Conservation (phyloP, 2,888 invertebrate genomes). For the Nomada flava region DNA sequence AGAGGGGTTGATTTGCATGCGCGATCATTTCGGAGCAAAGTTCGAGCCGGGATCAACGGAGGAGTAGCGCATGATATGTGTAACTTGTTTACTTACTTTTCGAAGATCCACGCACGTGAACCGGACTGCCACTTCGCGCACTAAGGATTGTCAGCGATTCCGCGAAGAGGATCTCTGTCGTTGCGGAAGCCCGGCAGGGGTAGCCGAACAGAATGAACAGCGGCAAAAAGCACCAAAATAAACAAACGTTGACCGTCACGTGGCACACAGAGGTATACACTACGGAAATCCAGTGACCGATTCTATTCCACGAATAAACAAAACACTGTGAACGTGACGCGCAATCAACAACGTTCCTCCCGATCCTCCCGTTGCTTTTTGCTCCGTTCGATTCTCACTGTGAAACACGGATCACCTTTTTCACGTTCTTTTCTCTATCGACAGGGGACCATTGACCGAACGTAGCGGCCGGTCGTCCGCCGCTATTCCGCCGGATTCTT, state of each 20-base stretch:
- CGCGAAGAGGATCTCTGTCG: neutral
- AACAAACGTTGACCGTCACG: conserved; percentile 58
- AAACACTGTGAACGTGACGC: conserved; percentile 37
- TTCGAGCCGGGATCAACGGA: conserved; percentile 17
- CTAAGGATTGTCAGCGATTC: neutral
- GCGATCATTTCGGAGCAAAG: conserved; percentile 46
- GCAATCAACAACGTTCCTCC: conserved; percentile 28
- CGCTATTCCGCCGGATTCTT: neutral
- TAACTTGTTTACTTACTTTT: conserved; percentile 40
- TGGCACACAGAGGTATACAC: conserved; percentile 58
- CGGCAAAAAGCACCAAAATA: conserved; percentile 28
- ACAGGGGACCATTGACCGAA: neutral
- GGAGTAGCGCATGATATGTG: neutral
- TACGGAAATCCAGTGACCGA: conserved; percentile 25
- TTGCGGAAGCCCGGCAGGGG: neutral
- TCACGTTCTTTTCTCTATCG: conserved; percentile 11
- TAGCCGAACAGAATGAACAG: conserved; percentile 1
- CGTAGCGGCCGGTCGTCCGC: too few relatives aligned
- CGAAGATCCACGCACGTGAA: neutral
- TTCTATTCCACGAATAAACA: conserved; percentile 40
- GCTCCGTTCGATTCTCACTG: conserved; percentile 23
- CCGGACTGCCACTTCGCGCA: neutral
- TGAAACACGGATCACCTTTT: conserved; percentile 34
- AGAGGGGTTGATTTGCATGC: conserved; percentile 62
- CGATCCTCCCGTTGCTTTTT: neutral